Conservation (phyloP, 92 coral and sea anemone genomes). For the Paramuricea clavata region DNA sequence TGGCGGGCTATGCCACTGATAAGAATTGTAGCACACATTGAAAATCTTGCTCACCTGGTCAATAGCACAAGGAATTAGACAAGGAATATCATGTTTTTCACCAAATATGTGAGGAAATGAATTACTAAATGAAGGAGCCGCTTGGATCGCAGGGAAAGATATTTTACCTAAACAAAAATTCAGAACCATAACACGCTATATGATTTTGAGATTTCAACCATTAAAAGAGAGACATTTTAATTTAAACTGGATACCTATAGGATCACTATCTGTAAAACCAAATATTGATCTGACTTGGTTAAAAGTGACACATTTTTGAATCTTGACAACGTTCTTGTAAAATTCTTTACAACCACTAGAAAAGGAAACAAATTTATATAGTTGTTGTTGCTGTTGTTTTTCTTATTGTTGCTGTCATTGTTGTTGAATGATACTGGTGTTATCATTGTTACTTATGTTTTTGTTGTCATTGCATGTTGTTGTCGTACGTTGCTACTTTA, state of each 20-base stretch:
- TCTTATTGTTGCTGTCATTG: background rate
- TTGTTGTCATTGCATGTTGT: too few relatives aligned
- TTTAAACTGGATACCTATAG: constrained; percentile 76
- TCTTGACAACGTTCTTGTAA: constrained; percentile 88
- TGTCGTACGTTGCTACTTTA: too few relatives aligned
- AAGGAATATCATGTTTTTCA: constrained; percentile 90
- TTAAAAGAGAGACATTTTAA: too few relatives aligned
- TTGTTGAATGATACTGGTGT: background rate
- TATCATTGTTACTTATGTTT: too few relatives aligned
- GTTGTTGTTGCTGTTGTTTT: too few relatives aligned
- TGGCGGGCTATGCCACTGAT: too few relatives aligned
- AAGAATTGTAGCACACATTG: too few relatives aligned
- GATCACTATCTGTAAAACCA: constrained; percentile 95
- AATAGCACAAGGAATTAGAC: constrained; percentile 99
- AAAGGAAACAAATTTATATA: background rate
- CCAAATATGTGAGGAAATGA: constrained; percentile 99
- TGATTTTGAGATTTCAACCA: background rate
- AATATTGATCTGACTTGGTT: constrained; percentile 97
- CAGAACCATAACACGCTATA: background rate
- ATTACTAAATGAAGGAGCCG: constrained; percentile 91
- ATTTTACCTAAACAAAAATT: constrained; percentile 81
- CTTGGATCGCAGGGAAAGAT: constrained; percentile 99
- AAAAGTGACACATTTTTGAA: constrained; percentile 93
- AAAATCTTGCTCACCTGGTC: constrained; percentile 80
- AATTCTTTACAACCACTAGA: constrained; percentile 90